Conservation (phyloP, 1,140 invertebrate genomes). For the Leguminivora glycinivorella region DNA sequence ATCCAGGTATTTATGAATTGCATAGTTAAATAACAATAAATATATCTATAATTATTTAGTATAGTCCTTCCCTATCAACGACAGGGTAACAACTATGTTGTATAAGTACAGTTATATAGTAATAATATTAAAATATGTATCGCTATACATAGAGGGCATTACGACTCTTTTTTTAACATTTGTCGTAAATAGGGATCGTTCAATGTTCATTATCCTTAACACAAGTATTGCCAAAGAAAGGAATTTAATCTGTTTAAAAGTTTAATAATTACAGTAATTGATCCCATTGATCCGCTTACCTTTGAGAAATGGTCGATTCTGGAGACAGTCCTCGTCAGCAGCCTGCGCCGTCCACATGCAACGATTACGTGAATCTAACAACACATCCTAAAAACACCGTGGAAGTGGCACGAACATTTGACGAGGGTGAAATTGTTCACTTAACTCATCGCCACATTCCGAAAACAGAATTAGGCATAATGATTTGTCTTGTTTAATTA, state of each 20-base stretch:
- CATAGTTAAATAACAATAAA: conserved; percentile 18
- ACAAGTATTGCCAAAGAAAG: conserved; percentile 44
- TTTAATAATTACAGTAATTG: conserved; percentile 35
- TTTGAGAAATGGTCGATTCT: conserved; percentile 9
- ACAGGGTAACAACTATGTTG: conserved; percentile 17
- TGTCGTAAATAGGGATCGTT: background rate
- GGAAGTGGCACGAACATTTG: conserved; percentile 20
- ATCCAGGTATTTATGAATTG: conserved; percentile 6
- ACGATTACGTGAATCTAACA: conserved; percentile 6
- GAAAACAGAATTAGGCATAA: background rate
- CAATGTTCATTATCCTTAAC: conserved; percentile 30
- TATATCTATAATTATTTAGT: conserved; percentile 15
- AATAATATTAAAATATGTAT: conserved; percentile 23
- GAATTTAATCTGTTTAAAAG: conserved; percentile 39
- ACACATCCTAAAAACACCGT: conserved; percentile 7
- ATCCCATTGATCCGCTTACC: conserved; percentile 32
- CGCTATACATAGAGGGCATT: conserved; percentile 1
- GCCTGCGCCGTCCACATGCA: background rate
- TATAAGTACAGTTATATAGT: background rate
- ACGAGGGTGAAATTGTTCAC: conserved; percentile 27
- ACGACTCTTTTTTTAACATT: background rate
- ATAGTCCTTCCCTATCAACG: background rate
- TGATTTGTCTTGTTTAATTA: background rate
- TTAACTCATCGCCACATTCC: conserved; percentile 16
- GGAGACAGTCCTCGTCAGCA: background rate